Evolutionary conservation across 2,113 vertebrate genomes (phyloP), one percentile per base, ranked within the genome.

Genomic region (Tichodroma muraria): DNA sequence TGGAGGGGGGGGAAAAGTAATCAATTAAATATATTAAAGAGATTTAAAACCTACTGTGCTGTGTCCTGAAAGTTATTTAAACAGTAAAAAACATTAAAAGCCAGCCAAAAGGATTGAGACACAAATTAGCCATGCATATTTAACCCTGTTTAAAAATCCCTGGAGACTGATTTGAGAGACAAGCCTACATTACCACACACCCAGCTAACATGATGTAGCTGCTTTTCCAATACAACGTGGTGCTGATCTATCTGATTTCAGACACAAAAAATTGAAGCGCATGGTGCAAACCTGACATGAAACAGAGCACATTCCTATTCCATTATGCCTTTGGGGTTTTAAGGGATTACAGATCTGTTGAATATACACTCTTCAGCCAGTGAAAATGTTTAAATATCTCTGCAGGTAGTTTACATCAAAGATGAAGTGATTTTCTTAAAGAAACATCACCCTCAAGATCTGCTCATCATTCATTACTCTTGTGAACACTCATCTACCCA

Each of bases 1-100:
- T 21, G 12, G 2, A 2, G 15, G 7, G 4, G 8, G 3, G 3
- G 2, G 0, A 3, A 7, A 38, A 15, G 3, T 33, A 37, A 79
- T 22, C 42, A 31, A 27, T 60, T 65, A 44, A 65, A 50, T 72
- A 23, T 6, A 25, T 50, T 18, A 73, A 35, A 79, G 71, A 85
- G 59, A 42, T 76, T 64, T 75, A 45, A 65, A 47, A 79, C 11
- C 10, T 57, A 4, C 14, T 49, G 13, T 22, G 56, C 35, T 37
- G 40, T 30, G 24, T 40, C 60, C 60, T 64, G 47, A 8, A 83
- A 66, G 35, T 37, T 63, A 63, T 44, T 84, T 59, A 57, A 89
- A 22, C 11, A 61, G 23, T 10, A 35, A 77, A 63, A 66, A 73
- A 50, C 5, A 19, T 31, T 30, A 19, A 91, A 72, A 80, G 20